These are phyloP conservation scores for Drosophila truncata DNA, from an alignment of 1,140 invertebrate genomes.

Conservation along the genomic window DNA sequence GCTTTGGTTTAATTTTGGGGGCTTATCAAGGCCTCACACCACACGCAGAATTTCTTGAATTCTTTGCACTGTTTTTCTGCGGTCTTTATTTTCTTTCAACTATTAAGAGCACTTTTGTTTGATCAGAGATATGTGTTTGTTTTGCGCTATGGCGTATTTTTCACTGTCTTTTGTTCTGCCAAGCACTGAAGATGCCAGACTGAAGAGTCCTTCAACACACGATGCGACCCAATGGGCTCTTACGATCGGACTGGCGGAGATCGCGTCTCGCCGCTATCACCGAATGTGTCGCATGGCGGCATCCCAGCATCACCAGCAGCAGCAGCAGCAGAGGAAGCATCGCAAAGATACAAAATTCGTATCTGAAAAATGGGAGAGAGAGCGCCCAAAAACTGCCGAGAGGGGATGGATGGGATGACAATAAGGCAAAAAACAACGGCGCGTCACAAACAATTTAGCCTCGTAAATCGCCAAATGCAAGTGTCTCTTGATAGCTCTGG, in stretches of 20 bases:
- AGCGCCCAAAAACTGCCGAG: constrained; percentile 35
- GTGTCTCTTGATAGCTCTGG: constrained; percentile 47
- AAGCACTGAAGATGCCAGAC: constrained; percentile 11
- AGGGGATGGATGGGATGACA: constrained; percentile 20
- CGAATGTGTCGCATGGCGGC: constrained; percentile 41
- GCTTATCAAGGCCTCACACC: constrained; percentile 32
- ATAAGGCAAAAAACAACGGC: constrained; percentile 28
- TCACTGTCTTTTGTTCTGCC: constrained; percentile 48
- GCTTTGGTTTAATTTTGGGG: background rate
- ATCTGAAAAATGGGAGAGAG: constrained; percentile 42
- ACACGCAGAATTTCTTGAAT: constrained; percentile 13
- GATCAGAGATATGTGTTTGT: constrained; percentile 37
- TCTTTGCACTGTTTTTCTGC: constrained; percentile 25
- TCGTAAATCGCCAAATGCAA: constrained; percentile 46
- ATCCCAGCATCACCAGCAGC: constrained; percentile 3
- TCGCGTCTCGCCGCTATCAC: constrained; percentile 35
- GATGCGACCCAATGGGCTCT: constrained; percentile 23
- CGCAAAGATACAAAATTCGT: constrained; percentile 34
- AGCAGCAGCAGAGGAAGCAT: background rate
- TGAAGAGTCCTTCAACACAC: constrained; percentile 48
- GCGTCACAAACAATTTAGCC: constrained; percentile 45
- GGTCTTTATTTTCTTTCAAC: background rate
- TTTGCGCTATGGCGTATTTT: constrained; percentile 19
- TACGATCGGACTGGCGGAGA: constrained; percentile 25
- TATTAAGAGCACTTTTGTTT: constrained; percentile 34